phyloP scores from a whole-genome alignment of 2,113 vertebrate genomes.

The Hippocampus mohnikei region DNA sequence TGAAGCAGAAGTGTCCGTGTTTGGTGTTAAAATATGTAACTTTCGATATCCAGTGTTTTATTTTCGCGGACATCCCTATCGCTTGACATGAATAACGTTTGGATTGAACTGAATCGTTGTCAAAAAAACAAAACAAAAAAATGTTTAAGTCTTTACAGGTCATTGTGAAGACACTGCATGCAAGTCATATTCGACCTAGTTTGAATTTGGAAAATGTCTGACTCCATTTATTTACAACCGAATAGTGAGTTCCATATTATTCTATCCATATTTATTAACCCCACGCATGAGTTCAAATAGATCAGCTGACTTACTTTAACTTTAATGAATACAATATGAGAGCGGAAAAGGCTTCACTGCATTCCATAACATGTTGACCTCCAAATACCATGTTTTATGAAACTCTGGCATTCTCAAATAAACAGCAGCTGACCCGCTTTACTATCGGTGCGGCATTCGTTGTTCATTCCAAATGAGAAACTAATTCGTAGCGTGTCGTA shows the following conservation, averaged over 20 bases:
- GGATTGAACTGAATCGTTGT: too few relatives aligned
- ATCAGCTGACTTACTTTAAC: slow-evolving; percentile 54
- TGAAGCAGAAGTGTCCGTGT: too few relatives aligned
- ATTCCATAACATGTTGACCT: background rate
- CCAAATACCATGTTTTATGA: background rate
- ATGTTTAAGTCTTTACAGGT: too few relatives aligned
- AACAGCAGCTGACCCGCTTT: slow-evolving; percentile 44
- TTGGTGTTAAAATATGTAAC: too few relatives aligned
- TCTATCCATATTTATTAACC: background rate
- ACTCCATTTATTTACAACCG: background rate
- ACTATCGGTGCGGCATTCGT: background rate
- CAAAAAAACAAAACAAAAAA: too few relatives aligned
- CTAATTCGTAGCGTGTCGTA: background rate
- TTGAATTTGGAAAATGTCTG: too few relatives aligned
- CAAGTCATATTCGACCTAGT: too few relatives aligned
- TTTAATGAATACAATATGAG: slow-evolving; percentile 50
- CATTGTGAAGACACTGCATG: too few relatives aligned
- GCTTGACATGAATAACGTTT: too few relatives aligned
- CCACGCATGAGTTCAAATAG: slow-evolving; percentile 37
- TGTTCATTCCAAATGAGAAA: slow-evolving; percentile 32
- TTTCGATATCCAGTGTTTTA: too few relatives aligned
- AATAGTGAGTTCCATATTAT: background rate
- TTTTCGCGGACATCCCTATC: too few relatives aligned
- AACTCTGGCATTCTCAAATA: slow-evolving; percentile 23
- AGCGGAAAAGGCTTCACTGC: background rate